Percentiles rank a stretch among this genome's conserved stretches.
Evolutionary conservation across 2,113 vertebrate species (phyloP).

Genomic region (Poeciliopsis turrubarensis): DNA sequence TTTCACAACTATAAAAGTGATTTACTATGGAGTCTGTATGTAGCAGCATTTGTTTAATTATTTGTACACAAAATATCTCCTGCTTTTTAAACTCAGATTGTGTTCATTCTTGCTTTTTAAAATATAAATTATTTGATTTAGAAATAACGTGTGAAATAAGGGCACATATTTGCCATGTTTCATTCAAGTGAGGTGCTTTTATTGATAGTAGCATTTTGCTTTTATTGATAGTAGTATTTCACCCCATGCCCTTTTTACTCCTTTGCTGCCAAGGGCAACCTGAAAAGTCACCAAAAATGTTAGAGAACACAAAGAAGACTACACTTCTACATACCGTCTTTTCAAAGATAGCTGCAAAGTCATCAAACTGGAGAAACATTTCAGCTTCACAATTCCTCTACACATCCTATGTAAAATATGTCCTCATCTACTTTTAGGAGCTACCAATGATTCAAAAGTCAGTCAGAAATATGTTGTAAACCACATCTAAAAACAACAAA

Average conservation of each 20-base stretch:
- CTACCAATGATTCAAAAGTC: no score
- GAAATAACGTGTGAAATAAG: background rate
- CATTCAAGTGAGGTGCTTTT: conserved; percentile 36
- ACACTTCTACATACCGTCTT: background rate
- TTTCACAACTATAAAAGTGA: background rate
- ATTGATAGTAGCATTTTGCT: conserved; percentile 33
- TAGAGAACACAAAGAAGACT: background rate
- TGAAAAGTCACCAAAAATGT: conserved; percentile 13
- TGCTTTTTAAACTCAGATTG: background rate
- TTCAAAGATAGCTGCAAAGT: background rate
- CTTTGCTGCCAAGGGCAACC: background rate
- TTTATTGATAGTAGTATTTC: conserved; percentile 49
- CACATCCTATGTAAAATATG: background rate
- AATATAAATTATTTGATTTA: background rate
- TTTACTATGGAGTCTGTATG: background rate
- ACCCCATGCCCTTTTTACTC: background rate
- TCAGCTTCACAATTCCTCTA: background rate
- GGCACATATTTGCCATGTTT: conserved; percentile 3
- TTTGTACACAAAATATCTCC: no score
- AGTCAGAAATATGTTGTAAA: background rate
- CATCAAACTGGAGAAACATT: background rate
- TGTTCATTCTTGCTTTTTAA: background rate
- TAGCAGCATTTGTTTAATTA: background rate
- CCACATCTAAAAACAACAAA: background rate
- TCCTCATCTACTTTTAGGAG: background rate